Percentiles rank a stretch among this genome's conserved stretches.
Conservation (phyloP, 1,140 invertebrate species). For the Cylas formicarius region DNA sequence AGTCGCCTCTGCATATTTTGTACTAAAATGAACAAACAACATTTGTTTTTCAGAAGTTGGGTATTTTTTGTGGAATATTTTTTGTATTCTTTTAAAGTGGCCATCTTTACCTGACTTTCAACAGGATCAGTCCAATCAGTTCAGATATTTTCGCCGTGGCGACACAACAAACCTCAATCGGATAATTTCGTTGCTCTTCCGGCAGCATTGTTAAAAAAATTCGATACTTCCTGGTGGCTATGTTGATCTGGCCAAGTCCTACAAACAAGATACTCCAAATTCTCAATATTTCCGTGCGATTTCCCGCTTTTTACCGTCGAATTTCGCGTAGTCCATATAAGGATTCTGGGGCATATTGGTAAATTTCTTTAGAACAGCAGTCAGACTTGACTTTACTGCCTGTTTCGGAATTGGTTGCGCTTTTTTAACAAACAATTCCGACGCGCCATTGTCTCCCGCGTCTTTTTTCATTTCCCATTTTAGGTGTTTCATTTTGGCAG, state of each 20-base stretch:
- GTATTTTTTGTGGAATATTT: no score
- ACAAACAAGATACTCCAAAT: no score
- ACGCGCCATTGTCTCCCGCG: conserved; percentile 28
- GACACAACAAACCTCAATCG: conserved; percentile 72
- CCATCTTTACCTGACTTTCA: conserved; percentile 65
- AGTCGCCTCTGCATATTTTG: conserved; percentile 51
- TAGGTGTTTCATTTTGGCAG: conserved; percentile 68
- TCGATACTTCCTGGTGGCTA: conserved; percentile 68
- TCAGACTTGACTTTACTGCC: conserved; percentile 52
- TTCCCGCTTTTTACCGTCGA: conserved; percentile 90
- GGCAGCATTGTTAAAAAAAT: conserved; percentile 85
- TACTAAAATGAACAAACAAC: conserved; percentile 46
- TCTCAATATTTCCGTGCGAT: no score
- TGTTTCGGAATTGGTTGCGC: not conserved
- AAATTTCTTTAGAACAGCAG: conserved; percentile 66
- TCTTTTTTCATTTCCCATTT: conserved; percentile 59
- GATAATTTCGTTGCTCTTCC: conserved; percentile 72
- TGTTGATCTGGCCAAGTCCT: conserved; percentile 63
- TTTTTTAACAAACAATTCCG: not conserved
- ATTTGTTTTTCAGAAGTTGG: no score
- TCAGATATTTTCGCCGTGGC: conserved; percentile 81
- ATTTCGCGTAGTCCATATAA: conserved; percentile 83
- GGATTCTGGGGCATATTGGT: conserved; percentile 72
- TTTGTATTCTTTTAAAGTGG: no score
- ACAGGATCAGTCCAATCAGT: conserved; percentile 90